Conservation (phyloP, 2,888 invertebrate genomes). For the Clanis bilineata region DNA sequence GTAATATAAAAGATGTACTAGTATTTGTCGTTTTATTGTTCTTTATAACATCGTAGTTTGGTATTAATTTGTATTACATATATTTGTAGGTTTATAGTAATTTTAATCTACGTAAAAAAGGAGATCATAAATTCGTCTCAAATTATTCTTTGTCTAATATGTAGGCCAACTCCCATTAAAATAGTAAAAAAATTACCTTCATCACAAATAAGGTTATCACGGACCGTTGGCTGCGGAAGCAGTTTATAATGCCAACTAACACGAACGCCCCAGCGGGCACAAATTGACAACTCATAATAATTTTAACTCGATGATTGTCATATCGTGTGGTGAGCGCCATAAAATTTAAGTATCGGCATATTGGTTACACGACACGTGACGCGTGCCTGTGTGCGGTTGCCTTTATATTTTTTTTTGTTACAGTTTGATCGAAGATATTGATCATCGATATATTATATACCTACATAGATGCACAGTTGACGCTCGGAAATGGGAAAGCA, state of each 20-base stretch:
- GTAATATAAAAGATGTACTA: conserved; percentile 4
- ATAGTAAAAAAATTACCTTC: neutral
- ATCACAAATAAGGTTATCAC: neutral
- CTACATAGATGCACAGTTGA: no score
- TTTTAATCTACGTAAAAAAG: no score
- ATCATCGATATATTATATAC: no score
- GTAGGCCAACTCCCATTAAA: neutral
- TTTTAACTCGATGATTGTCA: conserved; percentile 61
- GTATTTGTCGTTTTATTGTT: conserved; percentile 4
- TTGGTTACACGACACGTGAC: conserved; percentile 11
- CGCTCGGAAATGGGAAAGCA: no score
- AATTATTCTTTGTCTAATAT: neutral
- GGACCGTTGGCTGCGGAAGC: conserved; percentile 35
- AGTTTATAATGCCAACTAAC: conserved; percentile 42
- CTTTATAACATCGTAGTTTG: neutral
- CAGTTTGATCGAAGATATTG: no score
- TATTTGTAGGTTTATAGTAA: no score
- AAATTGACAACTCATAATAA: conserved; percentile 67
- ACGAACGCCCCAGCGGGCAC: conserved; percentile 40
- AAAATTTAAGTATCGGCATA: conserved; percentile 40
- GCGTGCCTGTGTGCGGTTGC: neutral
- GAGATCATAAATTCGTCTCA: no score
- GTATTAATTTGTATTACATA: no score
- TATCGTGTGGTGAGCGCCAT: conserved; percentile 49
- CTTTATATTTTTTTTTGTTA: neutral